These are phyloP conservation scores for Romanogobio albipinnatus DNA, from an alignment of 2,113 vertebrate species.

Conservation along the genomic window DNA sequence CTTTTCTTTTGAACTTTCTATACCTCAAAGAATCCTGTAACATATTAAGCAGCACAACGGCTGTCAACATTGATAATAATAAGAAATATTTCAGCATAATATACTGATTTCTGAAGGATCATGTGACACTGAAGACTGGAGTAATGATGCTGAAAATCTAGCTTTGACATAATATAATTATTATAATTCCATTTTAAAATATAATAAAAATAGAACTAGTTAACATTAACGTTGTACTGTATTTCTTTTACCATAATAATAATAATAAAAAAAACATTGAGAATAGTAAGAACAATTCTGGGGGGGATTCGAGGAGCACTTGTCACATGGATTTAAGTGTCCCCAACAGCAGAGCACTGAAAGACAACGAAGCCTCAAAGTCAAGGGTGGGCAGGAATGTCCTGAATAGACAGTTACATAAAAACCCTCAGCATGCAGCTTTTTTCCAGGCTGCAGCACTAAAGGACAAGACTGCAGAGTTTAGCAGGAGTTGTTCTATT, in stretches of 20 bases:
- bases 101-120: too few relatives aligned
- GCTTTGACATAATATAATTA: too few relatives aligned
- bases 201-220: too few relatives aligned
- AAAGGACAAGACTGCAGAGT: slow-evolving; percentile 39
- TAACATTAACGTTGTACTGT: neutral
- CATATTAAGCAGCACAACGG: too few relatives aligned
- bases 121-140: too few relatives aligned
- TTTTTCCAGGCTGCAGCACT: slow-evolving; percentile 22
- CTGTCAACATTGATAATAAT: too few relatives aligned
- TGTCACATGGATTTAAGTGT: slow-evolving; percentile 70
- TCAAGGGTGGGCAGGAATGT: slow-evolving; percentile 72
- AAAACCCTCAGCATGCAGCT: slow-evolving; percentile 62
- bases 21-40: too few relatives aligned
- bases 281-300: neutral
- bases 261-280: too few relatives aligned
- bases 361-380: slow-evolving; percentile 72
- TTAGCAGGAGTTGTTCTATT: slow-evolving; percentile 8
- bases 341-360: slow-evolving; percentile 61
- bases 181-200: too few relatives aligned
- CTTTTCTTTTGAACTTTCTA: too few relatives aligned
- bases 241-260: neutral
- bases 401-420: slow-evolving; percentile 72
- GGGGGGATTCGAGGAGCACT: slow-evolving; percentile 64
- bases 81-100: too few relatives aligned
- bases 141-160: too few relatives aligned